Conservation (phyloP, 2,888 invertebrate genomes). For the Drosophila tripunctata region DNA sequence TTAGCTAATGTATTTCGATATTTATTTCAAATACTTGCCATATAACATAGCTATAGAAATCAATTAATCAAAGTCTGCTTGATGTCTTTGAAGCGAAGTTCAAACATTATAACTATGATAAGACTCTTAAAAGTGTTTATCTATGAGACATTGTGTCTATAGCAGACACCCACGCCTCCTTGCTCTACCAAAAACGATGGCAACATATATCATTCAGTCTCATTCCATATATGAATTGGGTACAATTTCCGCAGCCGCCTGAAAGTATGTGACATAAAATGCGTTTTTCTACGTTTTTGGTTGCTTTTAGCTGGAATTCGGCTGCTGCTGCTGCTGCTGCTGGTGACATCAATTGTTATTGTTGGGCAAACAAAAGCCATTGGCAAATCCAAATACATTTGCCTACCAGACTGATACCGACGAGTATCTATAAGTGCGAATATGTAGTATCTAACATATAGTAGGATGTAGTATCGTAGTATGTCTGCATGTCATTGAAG, state of each 20-base stretch:
- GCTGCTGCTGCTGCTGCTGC: constrained; percentile 28
- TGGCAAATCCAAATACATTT: constrained; percentile 70
- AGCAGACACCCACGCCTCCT: constrained; percentile 8
- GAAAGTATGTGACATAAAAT: constrained; percentile 64
- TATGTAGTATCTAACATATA: no score
- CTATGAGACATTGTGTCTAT: constrained; percentile 28
- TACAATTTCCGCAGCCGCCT: constrained; percentile 51
- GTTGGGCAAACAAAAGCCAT: constrained; percentile 69
- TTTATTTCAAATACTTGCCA: neutral
- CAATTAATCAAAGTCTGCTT: constrained; percentile 2
- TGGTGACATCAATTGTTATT: constrained; percentile 79
- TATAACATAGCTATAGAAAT: neutral
- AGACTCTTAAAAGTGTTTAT: constrained; percentile 36
- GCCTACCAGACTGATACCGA: constrained; percentile 55
- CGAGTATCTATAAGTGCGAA: neutral
- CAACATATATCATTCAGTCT: constrained; percentile 41
- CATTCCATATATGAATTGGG: constrained; percentile 7
- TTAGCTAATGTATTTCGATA: neutral
- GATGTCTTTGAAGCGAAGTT: constrained; percentile 15
- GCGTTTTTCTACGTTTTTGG: constrained; percentile 26
- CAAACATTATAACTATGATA: constrained; percentile 24
- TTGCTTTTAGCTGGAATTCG: constrained; percentile 47
- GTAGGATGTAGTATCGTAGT: constrained; percentile 50
- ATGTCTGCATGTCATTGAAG: constrained; percentile 67
- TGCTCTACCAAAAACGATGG: constrained; percentile 4